Conservation (phyloP, 2,113 vertebrate species). For the Cyprinus carpio region DNA sequence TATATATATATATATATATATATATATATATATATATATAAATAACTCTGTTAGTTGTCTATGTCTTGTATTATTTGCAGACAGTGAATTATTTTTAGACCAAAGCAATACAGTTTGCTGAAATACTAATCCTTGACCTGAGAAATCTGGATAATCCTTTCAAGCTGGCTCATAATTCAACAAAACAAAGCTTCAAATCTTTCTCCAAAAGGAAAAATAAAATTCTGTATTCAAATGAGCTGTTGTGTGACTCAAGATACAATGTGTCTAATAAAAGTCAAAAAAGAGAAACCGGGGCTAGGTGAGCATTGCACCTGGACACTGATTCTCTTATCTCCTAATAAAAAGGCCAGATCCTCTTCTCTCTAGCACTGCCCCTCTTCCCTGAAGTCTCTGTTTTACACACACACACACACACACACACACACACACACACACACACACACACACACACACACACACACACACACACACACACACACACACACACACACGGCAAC, state of each 20-base stretch:
- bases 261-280: not conserved
- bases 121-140: slow-evolving; percentile 41
- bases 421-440: not conserved
- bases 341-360: slow-evolving; percentile 3
- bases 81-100: slow-evolving; percentile 20
- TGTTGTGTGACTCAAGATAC: not conserved
- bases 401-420: not conserved
- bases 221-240: not conserved
- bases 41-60: not conserved
- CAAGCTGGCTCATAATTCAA: slow-evolving; percentile 32
- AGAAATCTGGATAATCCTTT: slow-evolving; percentile 33
- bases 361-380: not conserved
- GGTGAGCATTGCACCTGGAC: not conserved
- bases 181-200: slow-evolving; percentile 28
- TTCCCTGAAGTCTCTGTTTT: not conserved
- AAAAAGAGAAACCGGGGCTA: not conserved
- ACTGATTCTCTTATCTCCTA: slow-evolving; percentile 17
- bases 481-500: slow-evolving; percentile 3
- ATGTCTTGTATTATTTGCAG: not conserved
- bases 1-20: too few relatives aligned
- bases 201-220: not conserved
- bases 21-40: too few relatives aligned
- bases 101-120: slow-evolving; percentile 18
- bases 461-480: not conserved
- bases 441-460: not conserved